phyloP scores from a whole-genome alignment of 2,888 invertebrate species.

The Rotaria macrura region DNA sequence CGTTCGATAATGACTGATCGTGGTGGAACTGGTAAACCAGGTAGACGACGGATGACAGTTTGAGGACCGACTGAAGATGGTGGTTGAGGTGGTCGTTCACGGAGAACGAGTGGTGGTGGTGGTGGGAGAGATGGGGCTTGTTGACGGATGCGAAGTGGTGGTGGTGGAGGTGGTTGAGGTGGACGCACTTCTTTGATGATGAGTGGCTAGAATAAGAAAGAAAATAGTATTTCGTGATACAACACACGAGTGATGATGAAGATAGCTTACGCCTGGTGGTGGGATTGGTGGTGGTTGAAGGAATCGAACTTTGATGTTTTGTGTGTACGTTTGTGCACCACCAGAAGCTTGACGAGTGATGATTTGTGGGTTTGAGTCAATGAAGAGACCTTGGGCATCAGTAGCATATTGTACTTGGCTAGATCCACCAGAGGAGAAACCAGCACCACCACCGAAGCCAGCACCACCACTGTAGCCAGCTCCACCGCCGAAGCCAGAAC shows the following conservation, averaged over 20 bases:
- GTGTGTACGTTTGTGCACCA: background rate
- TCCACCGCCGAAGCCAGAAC: background rate
- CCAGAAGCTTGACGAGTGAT: background rate
- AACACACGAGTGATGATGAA: background rate
- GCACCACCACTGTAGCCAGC: background rate
- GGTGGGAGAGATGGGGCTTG: background rate
- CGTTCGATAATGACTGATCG: slow-evolving; percentile 14
- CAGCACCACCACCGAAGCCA: background rate
- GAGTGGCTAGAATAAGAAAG: background rate
- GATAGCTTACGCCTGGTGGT: background rate
- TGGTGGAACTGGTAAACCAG: slow-evolving; percentile 7
- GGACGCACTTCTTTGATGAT: slow-evolving; percentile 11
- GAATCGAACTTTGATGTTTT: background rate
- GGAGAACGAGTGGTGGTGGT: slow-evolving; percentile 2
- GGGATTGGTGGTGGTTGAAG: slow-evolving; percentile 14
- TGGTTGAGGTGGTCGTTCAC: background rate
- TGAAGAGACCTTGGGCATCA: slow-evolving; percentile 3
- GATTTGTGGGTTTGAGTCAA: slow-evolving; percentile 10
- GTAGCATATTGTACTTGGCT: background rate
- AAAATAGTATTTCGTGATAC: background rate
- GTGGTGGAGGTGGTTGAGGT: slow-evolving; percentile 19
- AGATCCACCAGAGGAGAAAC: too few species aligned
- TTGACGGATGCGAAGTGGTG: slow-evolving; percentile 4
- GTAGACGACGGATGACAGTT: background rate
- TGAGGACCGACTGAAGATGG: background rate